Evolutionary conservation across 2,888 invertebrate species (phyloP), one percentile per base, ranked within the genome.

Genomic region (Dione vanillae): DNA sequence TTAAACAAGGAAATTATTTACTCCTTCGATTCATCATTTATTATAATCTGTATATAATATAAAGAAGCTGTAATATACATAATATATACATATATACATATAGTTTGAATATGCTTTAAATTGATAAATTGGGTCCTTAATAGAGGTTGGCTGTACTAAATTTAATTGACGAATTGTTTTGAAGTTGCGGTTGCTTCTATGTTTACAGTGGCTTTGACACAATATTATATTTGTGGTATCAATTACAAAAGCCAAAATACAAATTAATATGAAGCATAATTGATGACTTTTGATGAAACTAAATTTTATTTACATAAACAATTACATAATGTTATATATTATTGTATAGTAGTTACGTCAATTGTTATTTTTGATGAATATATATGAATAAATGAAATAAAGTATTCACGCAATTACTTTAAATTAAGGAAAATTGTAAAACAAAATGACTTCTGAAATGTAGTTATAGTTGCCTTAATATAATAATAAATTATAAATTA

Each of bases 121-220:
- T 69, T 64, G 40, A 45, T 61, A 64, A 47, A 64, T 62, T 37
- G 47, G 69, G 40, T 64, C 64, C 40, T 27, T 56, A 54, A 68
- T 54, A 54, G 52, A 52, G 20, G 41, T 69, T 67, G 73, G 61
- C 61, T 74, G 59, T 70, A 73, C 75, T 77, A 75, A 78, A 77
- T 75, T 73, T 74, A 75, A 76, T 74, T 72, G 76, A 75, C 72
- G 74, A 72, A 76, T 74, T 72, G 74, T 75, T 75, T 71, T 77
- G 67, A 76, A 75, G 71, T 69, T 72, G 67, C 16, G 69, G 69
- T 70, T 47, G 51, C 10, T 51, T 67, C 49, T 64, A 66, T 71
- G 70, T 73, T 69, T 71, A 67, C 65, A 61, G 43, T 65, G 61
- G 64, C 65, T 70, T 71, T 69, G 69, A 71, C 71, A 58, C 70